phyloP scores from a whole-genome alignment of 2,888 invertebrate genomes.

The Pteria penguin region DNA sequence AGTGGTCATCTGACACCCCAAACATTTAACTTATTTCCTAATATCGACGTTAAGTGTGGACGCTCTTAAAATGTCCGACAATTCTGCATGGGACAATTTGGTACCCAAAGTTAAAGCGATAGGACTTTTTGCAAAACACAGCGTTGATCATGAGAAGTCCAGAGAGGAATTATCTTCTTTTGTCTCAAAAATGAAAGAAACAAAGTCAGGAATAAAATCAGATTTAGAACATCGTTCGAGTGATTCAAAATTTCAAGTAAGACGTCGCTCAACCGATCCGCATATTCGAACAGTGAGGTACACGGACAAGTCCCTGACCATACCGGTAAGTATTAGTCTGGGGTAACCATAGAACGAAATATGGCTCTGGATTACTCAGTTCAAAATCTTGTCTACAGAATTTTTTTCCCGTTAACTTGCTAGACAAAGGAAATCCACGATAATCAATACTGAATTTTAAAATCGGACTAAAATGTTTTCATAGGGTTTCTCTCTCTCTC shows the following conservation, averaged over 20 bases:
- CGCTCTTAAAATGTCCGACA: too few relatives aligned
- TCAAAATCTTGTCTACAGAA: too few relatives aligned
- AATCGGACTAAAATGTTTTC: too few relatives aligned
- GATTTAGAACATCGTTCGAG: conserved; percentile 1
- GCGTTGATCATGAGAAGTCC: conserved; percentile 28
- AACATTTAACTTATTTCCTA: too few relatives aligned
- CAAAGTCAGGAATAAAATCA: conserved; percentile 16
- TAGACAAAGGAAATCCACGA: too few relatives aligned
- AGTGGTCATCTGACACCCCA: too few relatives aligned
- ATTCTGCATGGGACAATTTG: conserved; percentile 17
- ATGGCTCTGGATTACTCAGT: too few relatives aligned
- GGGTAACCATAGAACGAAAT: too few relatives aligned
- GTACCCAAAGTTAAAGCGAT: conserved; percentile 17
- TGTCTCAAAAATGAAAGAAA: conserved; percentile 32
- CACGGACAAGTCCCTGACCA: conserved; percentile 4
- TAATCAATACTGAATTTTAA: too few relatives aligned
- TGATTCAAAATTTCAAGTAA: neutral
- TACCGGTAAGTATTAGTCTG: conserved; percentile 4
- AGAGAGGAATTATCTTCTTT: conserved; percentile 31
- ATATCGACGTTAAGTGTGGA: too few relatives aligned
- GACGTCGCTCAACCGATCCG: neutral
- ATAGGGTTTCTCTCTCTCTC: too few relatives aligned
- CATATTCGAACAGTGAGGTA: neutral
- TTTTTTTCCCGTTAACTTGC: too few relatives aligned
- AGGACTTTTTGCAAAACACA: conserved; percentile 24